These are phyloP conservation scores for Danaus plexippus DNA, from an alignment of 1,140 invertebrate genomes.

Conservation along the genomic window DNA sequence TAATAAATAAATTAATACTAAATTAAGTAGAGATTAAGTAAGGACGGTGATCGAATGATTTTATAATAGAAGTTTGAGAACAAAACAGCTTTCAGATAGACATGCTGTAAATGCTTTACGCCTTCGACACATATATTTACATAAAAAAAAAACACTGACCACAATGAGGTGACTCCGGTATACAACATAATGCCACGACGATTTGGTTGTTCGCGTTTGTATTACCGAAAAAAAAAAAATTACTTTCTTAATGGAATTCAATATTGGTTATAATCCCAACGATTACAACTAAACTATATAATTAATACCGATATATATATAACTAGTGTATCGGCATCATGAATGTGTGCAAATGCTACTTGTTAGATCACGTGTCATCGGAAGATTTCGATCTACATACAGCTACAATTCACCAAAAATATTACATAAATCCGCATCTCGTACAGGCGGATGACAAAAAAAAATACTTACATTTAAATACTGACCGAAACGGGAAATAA, in stretches of 20 bases:
- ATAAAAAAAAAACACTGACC: slow-evolving; percentile 47
- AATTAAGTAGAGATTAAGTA: slow-evolving; percentile 68
- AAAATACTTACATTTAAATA: slow-evolving; percentile 70
- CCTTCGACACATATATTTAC: slow-evolving; percentile 41
- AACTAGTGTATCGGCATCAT: slow-evolving; percentile 22
- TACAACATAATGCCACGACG: slow-evolving; percentile 48
- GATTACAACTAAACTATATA: slow-evolving; percentile 20
- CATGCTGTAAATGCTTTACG: slow-evolving; percentile 55
- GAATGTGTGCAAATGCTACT: slow-evolving; percentile 17
- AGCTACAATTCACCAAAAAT: slow-evolving; percentile 4
- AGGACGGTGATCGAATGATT: slow-evolving; percentile 59
- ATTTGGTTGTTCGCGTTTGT: slow-evolving; percentile 34
- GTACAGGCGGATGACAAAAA: slow-evolving; percentile 21
- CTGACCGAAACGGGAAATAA: slow-evolving; percentile 70
- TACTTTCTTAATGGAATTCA: slow-evolving; percentile 20
- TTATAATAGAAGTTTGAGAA: slow-evolving; percentile 48
- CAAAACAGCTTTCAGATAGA: slow-evolving; percentile 43
- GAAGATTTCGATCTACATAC: slow-evolving; percentile 8
- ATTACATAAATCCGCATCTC: not conserved
- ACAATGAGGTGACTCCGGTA: slow-evolving; percentile 53
- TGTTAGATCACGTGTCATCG: slow-evolving; percentile 8
- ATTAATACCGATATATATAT: slow-evolving; percentile 27
- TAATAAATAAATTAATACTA: slow-evolving; percentile 64
- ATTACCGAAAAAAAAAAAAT: slow-evolving; percentile 31
- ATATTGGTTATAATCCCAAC: slow-evolving; percentile 15